A percentile compares a stretch with the other conserved stretches of the same genome.
Conservation (phyloP, 1,140 invertebrate species). For the Heliothis virescens region DNA sequence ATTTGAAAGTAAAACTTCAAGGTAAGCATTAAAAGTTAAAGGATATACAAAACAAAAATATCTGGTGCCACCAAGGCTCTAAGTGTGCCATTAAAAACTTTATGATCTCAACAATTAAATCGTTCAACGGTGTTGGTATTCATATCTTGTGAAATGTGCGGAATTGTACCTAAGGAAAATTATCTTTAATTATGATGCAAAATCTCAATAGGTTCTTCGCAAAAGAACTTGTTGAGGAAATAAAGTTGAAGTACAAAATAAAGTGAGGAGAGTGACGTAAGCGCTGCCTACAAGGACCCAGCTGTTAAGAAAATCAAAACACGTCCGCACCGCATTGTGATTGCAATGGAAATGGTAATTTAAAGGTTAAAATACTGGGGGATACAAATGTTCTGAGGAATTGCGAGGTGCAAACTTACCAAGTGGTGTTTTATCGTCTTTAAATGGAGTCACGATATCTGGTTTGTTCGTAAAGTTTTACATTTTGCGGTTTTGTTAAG, state of each 20-base stretch:
- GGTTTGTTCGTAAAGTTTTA: neutral
- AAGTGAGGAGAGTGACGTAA: conserved; percentile 6
- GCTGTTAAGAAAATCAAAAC: conserved; percentile 34
- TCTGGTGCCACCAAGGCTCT: neutral
- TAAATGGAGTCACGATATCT: neutral
- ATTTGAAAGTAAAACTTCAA: neutral
- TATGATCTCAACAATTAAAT: neutral
- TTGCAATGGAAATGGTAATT: conserved; percentile 43
- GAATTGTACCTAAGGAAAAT: neutral
- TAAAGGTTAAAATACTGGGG: conserved; percentile 21
- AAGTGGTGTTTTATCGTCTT: conserved; percentile 1
- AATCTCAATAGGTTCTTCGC: neutral
- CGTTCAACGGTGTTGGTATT: neutral
- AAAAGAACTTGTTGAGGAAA: conserved; percentile 8
- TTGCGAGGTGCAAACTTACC: neutral
- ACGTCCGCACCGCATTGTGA: conserved; percentile 27
- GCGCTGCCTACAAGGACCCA: conserved; percentile 17
- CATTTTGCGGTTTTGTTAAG: neutral
- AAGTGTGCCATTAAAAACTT: conserved; percentile 11
- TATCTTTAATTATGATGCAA: neutral
- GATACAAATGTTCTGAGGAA: conserved; percentile 31
- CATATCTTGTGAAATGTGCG: neutral
- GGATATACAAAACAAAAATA: neutral
- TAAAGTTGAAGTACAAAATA: neutral
- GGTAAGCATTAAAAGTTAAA: conserved; percentile 1